Conservation (phyloP, 1,140 invertebrate genomes). For the Diorhabda sublineata region DNA sequence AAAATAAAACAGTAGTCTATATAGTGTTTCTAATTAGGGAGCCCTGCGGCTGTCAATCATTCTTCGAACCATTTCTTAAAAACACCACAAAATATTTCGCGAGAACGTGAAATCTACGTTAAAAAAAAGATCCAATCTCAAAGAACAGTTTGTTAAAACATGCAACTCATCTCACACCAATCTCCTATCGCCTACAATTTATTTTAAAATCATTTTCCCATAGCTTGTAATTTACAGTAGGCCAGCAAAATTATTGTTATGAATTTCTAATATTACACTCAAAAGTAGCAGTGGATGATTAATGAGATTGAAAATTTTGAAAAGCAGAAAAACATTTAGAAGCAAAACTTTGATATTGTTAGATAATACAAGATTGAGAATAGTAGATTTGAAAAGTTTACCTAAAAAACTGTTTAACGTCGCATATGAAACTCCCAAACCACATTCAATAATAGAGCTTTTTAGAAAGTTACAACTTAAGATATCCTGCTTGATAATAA, state of each 20-base stretch:
- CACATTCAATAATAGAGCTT: too few species aligned
- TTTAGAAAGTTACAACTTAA: too few species aligned
- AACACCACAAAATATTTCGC: background rate
- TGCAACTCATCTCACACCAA: background rate
- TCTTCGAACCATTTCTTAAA: background rate
- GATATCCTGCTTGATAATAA: too few species aligned
- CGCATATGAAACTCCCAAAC: too few species aligned
- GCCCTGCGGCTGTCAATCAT: background rate
- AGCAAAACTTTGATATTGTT: too few species aligned
- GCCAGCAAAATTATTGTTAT: background rate
- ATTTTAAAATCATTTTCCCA: conserved; percentile 1
- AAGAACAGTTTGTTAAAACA: background rate
- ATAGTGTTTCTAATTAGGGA: background rate
- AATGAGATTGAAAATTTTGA: too few species aligned
- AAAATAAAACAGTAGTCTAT: too few species aligned
- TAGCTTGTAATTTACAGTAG: background rate
- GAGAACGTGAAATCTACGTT: background rate
- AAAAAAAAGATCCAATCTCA: conserved; percentile 1
- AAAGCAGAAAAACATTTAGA: too few species aligned
- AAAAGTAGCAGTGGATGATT: too few species aligned
- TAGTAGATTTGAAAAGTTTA: too few species aligned
- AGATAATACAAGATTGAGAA: too few species aligned
- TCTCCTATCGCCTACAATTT: background rate
- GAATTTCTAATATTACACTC: background rate
- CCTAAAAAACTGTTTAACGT: too few species aligned